Evolutionary conservation across 1,140 invertebrate genomes (phyloP).

Genomic region (Ephestia elutella): DNA sequence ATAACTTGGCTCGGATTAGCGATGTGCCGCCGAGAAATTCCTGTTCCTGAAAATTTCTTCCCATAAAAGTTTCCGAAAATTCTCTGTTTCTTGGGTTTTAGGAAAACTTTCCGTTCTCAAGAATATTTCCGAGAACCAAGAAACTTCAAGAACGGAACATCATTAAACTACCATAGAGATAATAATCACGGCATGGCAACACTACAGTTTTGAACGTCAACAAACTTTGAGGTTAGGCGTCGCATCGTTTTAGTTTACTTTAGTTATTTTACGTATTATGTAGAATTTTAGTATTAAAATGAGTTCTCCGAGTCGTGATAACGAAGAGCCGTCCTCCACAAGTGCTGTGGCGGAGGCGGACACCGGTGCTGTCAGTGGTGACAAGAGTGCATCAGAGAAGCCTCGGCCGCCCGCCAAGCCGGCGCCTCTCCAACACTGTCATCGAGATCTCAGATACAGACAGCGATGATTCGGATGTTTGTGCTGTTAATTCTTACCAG

Average conservation of each 20-base stretch:
- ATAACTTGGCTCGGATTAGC: too few relatives aligned
- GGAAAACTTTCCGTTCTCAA: too few relatives aligned
- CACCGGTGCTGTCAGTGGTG: slow-evolving; percentile 21
- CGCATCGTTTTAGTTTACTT: slow-evolving; percentile 53
- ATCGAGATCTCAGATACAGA: slow-evolving; percentile 69
- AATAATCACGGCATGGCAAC: too few relatives aligned
- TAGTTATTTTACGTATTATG: slow-evolving; percentile 62
- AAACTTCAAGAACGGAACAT: too few relatives aligned
- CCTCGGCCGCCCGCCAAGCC: slow-evolving; percentile 60
- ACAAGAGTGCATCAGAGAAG: slow-evolving; percentile 26
- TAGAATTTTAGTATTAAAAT: slow-evolving; percentile 50
- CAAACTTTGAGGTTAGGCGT: slow-evolving; percentile 63
- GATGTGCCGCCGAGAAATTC: too few relatives aligned
- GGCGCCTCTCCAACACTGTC: slow-evolving; percentile 46
- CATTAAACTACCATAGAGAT: too few relatives aligned
- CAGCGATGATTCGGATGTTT: slow-evolving; percentile 69
- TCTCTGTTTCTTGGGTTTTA: too few relatives aligned
- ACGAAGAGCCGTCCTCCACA: slow-evolving; percentile 49
- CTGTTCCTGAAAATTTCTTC: too few relatives aligned
- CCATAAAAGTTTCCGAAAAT: too few relatives aligned
- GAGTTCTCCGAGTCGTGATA: slow-evolving; percentile 56
- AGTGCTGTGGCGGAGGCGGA: slow-evolving; percentile 19
- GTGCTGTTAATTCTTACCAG: slow-evolving; percentile 70
- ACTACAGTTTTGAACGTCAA: slow-evolving; percentile 38
- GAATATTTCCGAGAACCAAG: too few relatives aligned